A percentile compares a stretch with the other conserved stretches of the same genome.
These are phyloP conservation scores for Sternotherus odoratus DNA, from an alignment of 2,797 vertebrate species.

Conservation along the genomic window DNA sequence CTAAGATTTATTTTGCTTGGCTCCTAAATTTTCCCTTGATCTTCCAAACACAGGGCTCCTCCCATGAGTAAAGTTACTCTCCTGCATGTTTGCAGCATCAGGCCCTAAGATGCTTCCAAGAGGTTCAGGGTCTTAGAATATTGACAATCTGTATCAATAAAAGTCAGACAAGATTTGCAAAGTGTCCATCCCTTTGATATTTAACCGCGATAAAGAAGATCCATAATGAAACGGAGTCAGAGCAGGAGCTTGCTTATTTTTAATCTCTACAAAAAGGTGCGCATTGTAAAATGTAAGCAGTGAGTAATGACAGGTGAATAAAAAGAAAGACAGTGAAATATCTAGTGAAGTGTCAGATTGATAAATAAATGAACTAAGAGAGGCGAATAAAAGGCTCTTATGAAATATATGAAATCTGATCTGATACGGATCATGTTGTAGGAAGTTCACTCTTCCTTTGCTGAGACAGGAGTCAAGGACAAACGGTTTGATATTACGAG, in stretches of 20 bases:
- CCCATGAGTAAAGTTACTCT: neutral
- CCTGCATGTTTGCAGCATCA: fast-evolving
- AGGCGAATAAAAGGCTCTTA: conserved; percentile 76
- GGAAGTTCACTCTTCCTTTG: conserved; percentile 72
- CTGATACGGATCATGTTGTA: conserved; percentile 61
- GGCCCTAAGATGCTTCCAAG: neutral
- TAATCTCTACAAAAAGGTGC: conserved; percentile 71
- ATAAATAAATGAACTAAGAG: conserved; percentile 75
- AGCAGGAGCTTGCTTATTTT: conserved; percentile 60
- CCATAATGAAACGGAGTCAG: conserved; percentile 13
- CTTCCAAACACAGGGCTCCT: neutral
- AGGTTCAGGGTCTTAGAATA: neutral
- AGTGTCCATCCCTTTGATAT: conserved; percentile 34
- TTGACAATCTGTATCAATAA: neutral
- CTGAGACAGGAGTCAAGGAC: conserved; percentile 62
- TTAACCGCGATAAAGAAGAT: conserved; percentile 67
- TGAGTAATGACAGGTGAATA: conserved; percentile 73
- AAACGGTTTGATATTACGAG: conserved; percentile 66
- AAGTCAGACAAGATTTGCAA: conserved; percentile 64
- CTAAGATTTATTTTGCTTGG: conserved; percentile 26
- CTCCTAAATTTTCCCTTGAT: neutral
- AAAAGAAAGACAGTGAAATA: conserved; percentile 62
- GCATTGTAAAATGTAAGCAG: conserved; percentile 47
- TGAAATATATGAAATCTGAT: conserved; percentile 76
- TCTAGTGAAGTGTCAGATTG: conserved; percentile 72